Base-by-base conservation (phyloP, 2,797 vertebrate species). In the Trachurus trachurus region DNA sequence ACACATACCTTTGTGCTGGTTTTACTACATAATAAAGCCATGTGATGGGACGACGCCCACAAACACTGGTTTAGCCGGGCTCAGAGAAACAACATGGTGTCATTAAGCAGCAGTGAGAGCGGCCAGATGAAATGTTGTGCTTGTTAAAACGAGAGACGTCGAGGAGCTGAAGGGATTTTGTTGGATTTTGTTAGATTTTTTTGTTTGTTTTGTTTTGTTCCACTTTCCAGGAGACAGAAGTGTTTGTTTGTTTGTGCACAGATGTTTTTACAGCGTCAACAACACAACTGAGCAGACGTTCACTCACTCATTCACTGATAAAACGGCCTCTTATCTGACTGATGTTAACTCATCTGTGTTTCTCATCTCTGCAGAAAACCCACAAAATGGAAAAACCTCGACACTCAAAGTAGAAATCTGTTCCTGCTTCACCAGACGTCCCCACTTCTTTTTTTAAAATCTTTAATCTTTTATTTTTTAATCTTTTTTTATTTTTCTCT, bases 351-450 rank as follows among this genome's bases (percentile, higher is more conserved):
- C 58, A 26, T 77, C 19, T 86, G 21, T 86, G 15, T 90, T 69
- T 93, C 71, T 81, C 34, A 12, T 87, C 59, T 77, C 52, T 66
- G 44, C 88, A 93, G 91, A 90, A 86, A 81, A 73, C 62, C 64
- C 52, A 89, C 84, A 80, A 80, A 84, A 26, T 70, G 85, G 83
- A 92, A 88, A 89, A 77, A 80, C 81, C 68, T 73, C 74, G 19
- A 34, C 65, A 44, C 58, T 69, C 66, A 50, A 74, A 64, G 70
- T 82, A 82, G 79, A 89, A 76, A 73, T 44, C 19, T 59, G 62
- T 74, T 79, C 71, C 75, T 13, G 64, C 82, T 69, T 81, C 62
- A 54, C 6, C 63, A 69, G 52, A 78, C 45, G 59, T 60, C 72
- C 45, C 21, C 9, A 11, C n/a, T n/a, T 15, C 52, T 47, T 56